Base-by-base conservation (phyloP, 2,888 invertebrate genomes). In the Portevinia maculata region DNA sequence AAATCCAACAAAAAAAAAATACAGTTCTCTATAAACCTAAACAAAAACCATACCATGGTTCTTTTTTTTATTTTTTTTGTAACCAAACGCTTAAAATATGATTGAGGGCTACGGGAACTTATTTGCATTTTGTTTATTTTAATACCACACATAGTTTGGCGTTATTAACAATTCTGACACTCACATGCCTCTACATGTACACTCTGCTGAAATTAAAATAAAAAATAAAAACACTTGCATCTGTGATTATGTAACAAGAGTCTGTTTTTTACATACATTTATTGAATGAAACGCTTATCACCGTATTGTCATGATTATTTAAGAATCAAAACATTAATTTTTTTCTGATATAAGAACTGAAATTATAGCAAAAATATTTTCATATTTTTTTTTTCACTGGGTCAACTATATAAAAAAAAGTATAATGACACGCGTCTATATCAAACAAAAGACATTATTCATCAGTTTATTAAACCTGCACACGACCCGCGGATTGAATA, bases 141-240 rank as follows among this genome's bases (percentile, higher is more conserved):
- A 52, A 65, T 39, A 65, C 30, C 48, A 65, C 71, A 71, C 67
- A 83, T 62, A 73, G 71, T 76, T 62, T 71, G 67, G 41, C 53
- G 71, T 60, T 71, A 76, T 62, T 83, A 78, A 78, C 78, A 83
- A 60, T 71, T 67, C 65, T 67, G 65, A 76, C 67, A 67, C 73
- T 71, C 71, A 65, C 50, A 73, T 67, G 78, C 73, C 71, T 73
- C 46, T 52, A 83, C 53, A 83, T 67, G 37, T 41, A 71, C 67
- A 76, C 71, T 41, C 24, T 46, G 44, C 57, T 41, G 41, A 74
- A 64, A 57, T 39, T 44, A 52, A 59, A 39, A 39, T 15, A 48
- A 53, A 32, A 44, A 64, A 15, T 19, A 53, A 37, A 37, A 17
- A 17, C 28, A 44, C 44, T 15, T 75, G 74, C 44, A 64, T 74